Conservation (phyloP, 2,888 invertebrate genomes). For the Molorchus minor region DNA sequence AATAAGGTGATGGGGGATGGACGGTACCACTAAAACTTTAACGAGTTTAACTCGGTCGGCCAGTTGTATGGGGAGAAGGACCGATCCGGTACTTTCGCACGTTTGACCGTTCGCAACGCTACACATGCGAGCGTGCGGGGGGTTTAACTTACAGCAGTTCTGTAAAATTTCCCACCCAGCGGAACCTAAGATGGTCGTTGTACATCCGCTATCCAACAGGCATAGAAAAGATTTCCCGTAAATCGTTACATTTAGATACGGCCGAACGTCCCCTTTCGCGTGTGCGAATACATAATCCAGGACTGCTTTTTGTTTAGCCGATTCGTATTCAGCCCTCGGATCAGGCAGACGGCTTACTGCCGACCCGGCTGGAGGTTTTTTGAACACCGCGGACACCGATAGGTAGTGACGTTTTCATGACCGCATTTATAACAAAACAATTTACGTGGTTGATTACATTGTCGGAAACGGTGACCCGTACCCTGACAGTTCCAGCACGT, state of each 20-base stretch:
- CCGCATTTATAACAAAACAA: slow-evolving; percentile 18
- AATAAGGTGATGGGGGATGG: not conserved
- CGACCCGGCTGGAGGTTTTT: slow-evolving; percentile 13
- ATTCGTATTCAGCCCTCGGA: not conserved
- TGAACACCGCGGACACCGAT: slow-evolving; percentile 4
- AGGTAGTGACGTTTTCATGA: not conserved
- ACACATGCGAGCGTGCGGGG: not conserved
- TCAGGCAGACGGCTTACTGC: slow-evolving; percentile 2
- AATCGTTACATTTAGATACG: not conserved
- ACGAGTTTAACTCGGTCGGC: not conserved
- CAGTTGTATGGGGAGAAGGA: not conserved
- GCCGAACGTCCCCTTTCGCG: not conserved
- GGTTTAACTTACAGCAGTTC: not conserved
- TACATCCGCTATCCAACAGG: not conserved
- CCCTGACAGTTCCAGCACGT: slow-evolving; percentile 17
- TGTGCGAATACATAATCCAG: not conserved
- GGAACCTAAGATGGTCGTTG: not conserved
- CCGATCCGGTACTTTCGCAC: not conserved
- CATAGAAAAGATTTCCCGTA: not conserved
- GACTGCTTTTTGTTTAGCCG: not conserved
- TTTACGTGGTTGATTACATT: slow-evolving; percentile 3
- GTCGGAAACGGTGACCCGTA: slow-evolving; percentile 8
- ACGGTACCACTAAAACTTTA: not conserved
- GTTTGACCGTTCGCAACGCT: not conserved
- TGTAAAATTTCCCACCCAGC: not conserved